Evolutionary conservation across 2,888 invertebrate genomes (phyloP).

Genomic region (Eristalis arbustorum): DNA sequence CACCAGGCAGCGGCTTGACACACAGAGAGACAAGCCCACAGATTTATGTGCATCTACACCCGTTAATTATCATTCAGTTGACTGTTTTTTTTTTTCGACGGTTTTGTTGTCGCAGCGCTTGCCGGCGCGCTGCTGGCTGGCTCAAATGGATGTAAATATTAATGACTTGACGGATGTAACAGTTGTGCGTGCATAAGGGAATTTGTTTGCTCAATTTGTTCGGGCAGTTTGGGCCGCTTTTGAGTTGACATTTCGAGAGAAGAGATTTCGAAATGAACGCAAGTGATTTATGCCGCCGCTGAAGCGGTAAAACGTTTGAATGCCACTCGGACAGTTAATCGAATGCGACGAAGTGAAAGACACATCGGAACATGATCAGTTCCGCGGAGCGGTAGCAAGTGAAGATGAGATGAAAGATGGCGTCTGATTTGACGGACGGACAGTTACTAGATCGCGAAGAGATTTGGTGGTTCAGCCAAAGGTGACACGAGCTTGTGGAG

Average conservation of each 20-base stretch:
- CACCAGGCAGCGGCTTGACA: neutral
- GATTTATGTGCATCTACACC: constrained; percentile 55
- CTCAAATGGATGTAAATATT: constrained; percentile 28
- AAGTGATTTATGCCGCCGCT: constrained; percentile 22
- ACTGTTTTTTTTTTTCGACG: constrained; percentile 8
- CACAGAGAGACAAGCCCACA: constrained; percentile 18
- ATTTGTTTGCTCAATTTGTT: constrained; percentile 40
- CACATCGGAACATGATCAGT: neutral
- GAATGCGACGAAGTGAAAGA: neutral
- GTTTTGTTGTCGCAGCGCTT: neutral
- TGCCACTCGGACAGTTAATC: neutral
- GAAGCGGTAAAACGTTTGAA: neutral
- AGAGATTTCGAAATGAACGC: constrained; percentile 12
- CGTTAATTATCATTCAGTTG: constrained; percentile 54
- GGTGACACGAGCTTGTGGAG: too few relatives aligned
- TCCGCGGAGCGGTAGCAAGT: neutral
- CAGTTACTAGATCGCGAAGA: too few relatives aligned
- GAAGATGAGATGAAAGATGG: neutral
- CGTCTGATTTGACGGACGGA: neutral
- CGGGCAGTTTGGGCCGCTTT: constrained; percentile 10
- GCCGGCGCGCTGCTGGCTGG: neutral
- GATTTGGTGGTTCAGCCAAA: too few relatives aligned
- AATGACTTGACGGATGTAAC: constrained; percentile 41
- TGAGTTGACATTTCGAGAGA: constrained; percentile 20
- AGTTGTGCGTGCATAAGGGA: constrained; percentile 34